Conservation (phyloP, 2,797 vertebrate species). For the Anguilla pacifica region DNA sequence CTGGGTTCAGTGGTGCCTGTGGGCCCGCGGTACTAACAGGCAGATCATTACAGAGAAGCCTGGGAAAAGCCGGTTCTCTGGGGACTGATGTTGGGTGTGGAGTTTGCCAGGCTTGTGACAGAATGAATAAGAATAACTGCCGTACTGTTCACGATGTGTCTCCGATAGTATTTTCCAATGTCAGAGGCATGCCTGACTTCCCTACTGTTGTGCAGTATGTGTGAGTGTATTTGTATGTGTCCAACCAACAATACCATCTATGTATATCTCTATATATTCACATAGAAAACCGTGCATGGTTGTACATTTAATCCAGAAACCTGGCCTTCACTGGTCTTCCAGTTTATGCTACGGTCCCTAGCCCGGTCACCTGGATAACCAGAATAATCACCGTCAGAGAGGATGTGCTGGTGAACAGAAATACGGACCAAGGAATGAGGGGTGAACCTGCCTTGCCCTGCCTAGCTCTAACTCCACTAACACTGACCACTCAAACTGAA, state of each 20-base stretch:
- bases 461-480: background rate
- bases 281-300: background rate
- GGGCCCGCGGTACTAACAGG: background rate
- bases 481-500: too few species aligned
- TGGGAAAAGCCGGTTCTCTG: slow-evolving; percentile 2
- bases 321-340: background rate
- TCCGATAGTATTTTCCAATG: background rate
- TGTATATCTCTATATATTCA: background rate
- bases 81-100: background rate
- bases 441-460: background rate
- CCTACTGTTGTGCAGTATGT: background rate
- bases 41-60: background rate
- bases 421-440: background rate
- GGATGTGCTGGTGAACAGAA: background rate
- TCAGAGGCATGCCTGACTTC: background rate
- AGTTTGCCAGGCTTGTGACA: background rate
- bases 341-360: background rate
- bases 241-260: background rate
- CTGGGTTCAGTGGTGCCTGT: background rate
- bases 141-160: background rate
- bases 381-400: background rate
- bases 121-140: background rate
- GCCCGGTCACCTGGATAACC: background rate
- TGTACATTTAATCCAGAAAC: background rate
- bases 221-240: background rate